Evolutionary conservation across 2,113 vertebrate genomes (phyloP), one percentile per base, ranked within the genome.

Genomic region (Prunella himalayana): DNA sequence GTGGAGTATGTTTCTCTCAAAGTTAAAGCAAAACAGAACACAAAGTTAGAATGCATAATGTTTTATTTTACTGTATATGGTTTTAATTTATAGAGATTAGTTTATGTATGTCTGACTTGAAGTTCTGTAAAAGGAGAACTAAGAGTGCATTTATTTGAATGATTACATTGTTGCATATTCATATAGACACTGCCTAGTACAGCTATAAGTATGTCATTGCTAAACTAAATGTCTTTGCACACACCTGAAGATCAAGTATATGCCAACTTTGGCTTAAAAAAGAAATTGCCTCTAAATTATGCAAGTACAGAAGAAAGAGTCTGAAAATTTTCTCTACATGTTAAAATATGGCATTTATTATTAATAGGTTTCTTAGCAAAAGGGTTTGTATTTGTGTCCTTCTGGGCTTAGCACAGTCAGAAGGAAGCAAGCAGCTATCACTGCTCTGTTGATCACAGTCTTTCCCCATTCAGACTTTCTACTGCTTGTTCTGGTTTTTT

Each of bases 71-170:
- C 65, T 86, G 49, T 90, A 28, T 68, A 33, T 93, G 82, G 64
- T 88, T 94, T 96, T 82, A 92, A 96, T 96, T 94, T 88, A 33
- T 75, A 75, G 37, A 53, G 25, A 35, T 89, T 91, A 69, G 27
- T 39, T 39, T 80, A 28, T 63, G 47, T 90, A 42, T 31, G 41
- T 90, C 94, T 94, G 64, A 61, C 44, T 66, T 68, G 17, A 63
- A 93, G 68, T 63, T 25, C 35, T 63, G 82, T 72, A 50, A 63
- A 73, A 64, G 89, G 79, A 94, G 90, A 96, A 85, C 8, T 45
- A 53, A 35, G 79, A 92, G 65, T 42, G 51, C 88, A 76, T 96
- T 97, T 97, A 84, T 97, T 96, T 94, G 83, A 96, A 86, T 47
- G 18, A 91, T 71, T 94, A 72, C 73, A 85, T 95, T 84, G 63